Evolutionary conservation across 2,888 invertebrate genomes (phyloP).

Genomic region (Molorchus minor): DNA sequence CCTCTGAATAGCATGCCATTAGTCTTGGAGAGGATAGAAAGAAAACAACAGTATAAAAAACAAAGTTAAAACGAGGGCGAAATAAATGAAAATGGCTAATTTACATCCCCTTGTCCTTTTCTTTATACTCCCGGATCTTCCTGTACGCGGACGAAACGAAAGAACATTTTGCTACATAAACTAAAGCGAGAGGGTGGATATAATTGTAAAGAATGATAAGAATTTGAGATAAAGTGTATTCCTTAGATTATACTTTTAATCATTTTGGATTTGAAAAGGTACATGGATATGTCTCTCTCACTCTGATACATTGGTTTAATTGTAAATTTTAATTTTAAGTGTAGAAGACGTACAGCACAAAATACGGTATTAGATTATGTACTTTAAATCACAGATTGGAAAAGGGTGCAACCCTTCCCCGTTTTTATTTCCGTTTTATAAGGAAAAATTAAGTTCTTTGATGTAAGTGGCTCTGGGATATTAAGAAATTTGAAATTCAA

Average conservation of each 20-base stretch:
- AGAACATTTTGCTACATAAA: slow-evolving; percentile 25
- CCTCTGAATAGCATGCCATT: slow-evolving; percentile 58
- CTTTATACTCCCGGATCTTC: slow-evolving; percentile 35
- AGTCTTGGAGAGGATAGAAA: slow-evolving; percentile 52
- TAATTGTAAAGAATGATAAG: slow-evolving; percentile 47
- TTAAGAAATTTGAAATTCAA: slow-evolving; percentile 40
- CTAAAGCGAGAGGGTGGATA: slow-evolving; percentile 34
- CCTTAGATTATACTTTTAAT: slow-evolving; percentile 60
- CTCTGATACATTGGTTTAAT: slow-evolving; percentile 17
- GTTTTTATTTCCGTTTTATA: slow-evolving; percentile 35
- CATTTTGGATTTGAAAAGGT: slow-evolving; percentile 52
- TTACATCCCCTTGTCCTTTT: slow-evolving; percentile 59
- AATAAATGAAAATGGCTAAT: slow-evolving; percentile 62
- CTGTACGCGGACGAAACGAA: slow-evolving; percentile 33
- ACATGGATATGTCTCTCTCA: slow-evolving; percentile 29
- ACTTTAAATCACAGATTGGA: slow-evolving; percentile 55
- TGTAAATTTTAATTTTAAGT: slow-evolving; percentile 15
- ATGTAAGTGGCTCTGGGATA: slow-evolving; percentile 30
- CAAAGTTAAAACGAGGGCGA: slow-evolving; percentile 57
- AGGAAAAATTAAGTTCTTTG: slow-evolving; percentile 37
- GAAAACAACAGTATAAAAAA: slow-evolving; percentile 54
- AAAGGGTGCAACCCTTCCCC: slow-evolving; percentile 42
- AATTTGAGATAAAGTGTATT: slow-evolving; percentile 56
- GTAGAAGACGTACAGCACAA: slow-evolving; percentile 35
- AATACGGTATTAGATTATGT: slow-evolving; percentile 54